Base-by-base conservation (phyloP, 1,140 invertebrate species). In the Megalonaias nervosa region DNA sequence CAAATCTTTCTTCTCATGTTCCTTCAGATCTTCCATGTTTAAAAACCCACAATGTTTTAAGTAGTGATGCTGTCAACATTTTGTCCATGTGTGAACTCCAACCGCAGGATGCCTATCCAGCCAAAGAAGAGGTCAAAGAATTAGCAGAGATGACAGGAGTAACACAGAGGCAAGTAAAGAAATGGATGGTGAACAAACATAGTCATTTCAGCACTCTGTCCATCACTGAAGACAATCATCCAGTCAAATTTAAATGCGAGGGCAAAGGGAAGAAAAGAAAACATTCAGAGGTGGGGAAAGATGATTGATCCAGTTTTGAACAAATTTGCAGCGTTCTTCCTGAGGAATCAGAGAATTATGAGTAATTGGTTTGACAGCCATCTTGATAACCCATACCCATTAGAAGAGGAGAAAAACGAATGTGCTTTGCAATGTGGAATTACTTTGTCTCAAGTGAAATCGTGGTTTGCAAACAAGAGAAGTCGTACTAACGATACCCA, bases 381-480 rank as follows among this genome's bases (percentile, higher is more conserved):
- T 26, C 26, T 1, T 26, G 26, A 26, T 26, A 26, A 26, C 26
- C 26, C 26, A 26, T 69, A 87, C 87, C 14, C 74, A 19, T 87
- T 80, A 1, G 83, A 85, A 13, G 82, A 86, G 21, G 87, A 88
- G 65, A 87, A 87, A 79, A 59, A 79, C 21, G 60, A 81, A n/a
- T 68, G 89, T 56, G 84, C 89, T 15, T 23, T 60, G 19, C 67
- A 77, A 21, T 85, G 87, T 38, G 79, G 81, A 17, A 87, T 90
- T n/a, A 80, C 81, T 17, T 71, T 83, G 3, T 26, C 70, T 21
- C 86, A 89, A 76, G 88, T 90, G 16, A 88, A 88, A 67, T 85
- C 89, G 2, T 90, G 89, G 89, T 90, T 90, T 75, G 86, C 88
- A 19, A 90, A 90, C 80, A 88, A 87, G 71, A 75, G 89, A 62